Conservation (phyloP, 2,888 invertebrate genomes). For the Leptura quadrifasciata region DNA sequence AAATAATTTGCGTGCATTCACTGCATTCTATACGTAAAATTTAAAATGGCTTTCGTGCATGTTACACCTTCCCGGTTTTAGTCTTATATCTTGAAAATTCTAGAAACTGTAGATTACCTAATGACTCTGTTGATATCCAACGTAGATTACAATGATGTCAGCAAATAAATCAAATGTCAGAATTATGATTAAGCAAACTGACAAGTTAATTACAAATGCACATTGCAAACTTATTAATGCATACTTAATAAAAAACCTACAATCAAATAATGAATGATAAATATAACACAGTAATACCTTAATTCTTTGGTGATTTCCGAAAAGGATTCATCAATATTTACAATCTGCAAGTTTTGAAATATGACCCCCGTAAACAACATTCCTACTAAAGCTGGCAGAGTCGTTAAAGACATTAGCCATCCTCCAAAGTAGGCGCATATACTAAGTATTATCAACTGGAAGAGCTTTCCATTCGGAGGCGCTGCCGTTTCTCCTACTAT, state of each 20-base stretch:
- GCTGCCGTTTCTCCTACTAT: slow-evolving; percentile 86
- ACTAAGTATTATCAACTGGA: slow-evolving; percentile 84
- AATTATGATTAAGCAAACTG: neutral
- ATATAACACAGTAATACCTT: slow-evolving; percentile 75
- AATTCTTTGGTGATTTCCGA: slow-evolving; percentile 81
- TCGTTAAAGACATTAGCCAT: slow-evolving; percentile 85
- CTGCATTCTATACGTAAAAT: too few species aligned
- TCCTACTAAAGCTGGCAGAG: slow-evolving; percentile 89
- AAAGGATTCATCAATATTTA: slow-evolving; percentile 81
- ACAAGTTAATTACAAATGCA: neutral
- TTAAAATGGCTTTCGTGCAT: too few species aligned
- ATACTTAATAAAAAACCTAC: too few species aligned
- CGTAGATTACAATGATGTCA: neutral
- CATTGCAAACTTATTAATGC: neutral
- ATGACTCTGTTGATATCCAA: too few species aligned
- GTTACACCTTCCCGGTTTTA: too few species aligned
- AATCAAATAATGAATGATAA: too few species aligned
- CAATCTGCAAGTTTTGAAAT: slow-evolving; percentile 84
- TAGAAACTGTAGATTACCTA: too few species aligned
- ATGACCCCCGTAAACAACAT: slow-evolving; percentile 90
- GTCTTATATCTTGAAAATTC: too few species aligned
- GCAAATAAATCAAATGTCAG: neutral
- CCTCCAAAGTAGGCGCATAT: slow-evolving; percentile 89
- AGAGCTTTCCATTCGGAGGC: slow-evolving; percentile 88
- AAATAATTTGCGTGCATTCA: too few species aligned